Evolutionary conservation across 2,797 vertebrate species (phyloP), one percentile per base, ranked within the genome.

Genomic region (Muscicapa comitata): DNA sequence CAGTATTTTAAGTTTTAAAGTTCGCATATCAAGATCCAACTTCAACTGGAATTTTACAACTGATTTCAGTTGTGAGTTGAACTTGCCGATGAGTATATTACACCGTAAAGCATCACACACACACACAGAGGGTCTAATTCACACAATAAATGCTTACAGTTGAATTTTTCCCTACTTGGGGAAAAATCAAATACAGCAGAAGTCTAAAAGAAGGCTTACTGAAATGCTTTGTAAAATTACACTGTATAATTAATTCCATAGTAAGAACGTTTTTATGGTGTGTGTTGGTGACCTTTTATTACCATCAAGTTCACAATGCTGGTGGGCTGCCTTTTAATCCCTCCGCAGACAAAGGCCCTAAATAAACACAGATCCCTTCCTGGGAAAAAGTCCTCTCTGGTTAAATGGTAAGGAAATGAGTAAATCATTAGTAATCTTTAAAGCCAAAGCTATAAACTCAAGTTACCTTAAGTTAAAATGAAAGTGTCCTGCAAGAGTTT

Each of bases 391-490:
- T 98, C 97, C 97, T 98, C 98, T 98, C 98, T 98, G 97, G 98
- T 98, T 98, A 98, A 98, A 98, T 98, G 98, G 98, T 98, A 98
- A 98, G 97, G 98, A 98, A 99, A 98, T 97, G 97, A 98, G 98
- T 99, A 99, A 99, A 99, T 99, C 98, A 99, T 98, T 98, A 98
- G 98, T 98, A 98, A 99, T 98, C 98, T 99, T 98, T 97, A 98
- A 98, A 98, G 97, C 98, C 97, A 97, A 95, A 98, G 98, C 98
- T 98, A 98, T 99, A 99, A 99, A 99, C 98, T 96, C 97, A 98
- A 98, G 98, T 98, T 98, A 98, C 97, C 98, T 98, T 98, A 98
- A 98, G 98, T 98, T 98, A 98, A 98, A 99, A 99, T 99, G 98
- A 98, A 99, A 98, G 98, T 98, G 98, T 98, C 97, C 97, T 97